Conservation (phyloP, 2,797 vertebrate species). For the Sebastes vulpes region DNA sequence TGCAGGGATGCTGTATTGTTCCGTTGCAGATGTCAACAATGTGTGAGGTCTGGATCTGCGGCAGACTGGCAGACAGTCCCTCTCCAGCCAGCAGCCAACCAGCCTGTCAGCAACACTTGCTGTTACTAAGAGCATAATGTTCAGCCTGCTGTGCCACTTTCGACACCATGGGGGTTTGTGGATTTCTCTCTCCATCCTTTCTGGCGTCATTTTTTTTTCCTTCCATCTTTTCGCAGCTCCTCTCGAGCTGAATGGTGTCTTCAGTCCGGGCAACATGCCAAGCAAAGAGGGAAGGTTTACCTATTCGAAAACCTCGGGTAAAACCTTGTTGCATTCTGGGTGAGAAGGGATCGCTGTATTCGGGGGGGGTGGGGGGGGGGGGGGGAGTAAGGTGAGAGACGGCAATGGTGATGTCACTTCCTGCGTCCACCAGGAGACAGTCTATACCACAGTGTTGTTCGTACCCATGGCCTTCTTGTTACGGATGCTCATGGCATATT, state of each 20-base stretch:
- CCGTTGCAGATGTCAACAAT: slow-evolving; percentile 77
- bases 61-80: slow-evolving; percentile 80
- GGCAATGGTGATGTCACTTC: slow-evolving; percentile 49
- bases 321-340: slow-evolving; percentile 65
- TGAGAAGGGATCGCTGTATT: slow-evolving; percentile 52
- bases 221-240: slow-evolving; percentile 56
- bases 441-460: slow-evolving; percentile 91
- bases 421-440: slow-evolving; percentile 56
- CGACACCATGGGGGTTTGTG: slow-evolving; percentile 62
- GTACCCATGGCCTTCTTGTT: slow-evolving; percentile 90
- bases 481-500: slow-evolving; percentile 96
- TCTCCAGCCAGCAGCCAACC: slow-evolving; percentile 83
- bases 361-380: background rate
- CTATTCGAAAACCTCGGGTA: slow-evolving; percentile 53
- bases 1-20: slow-evolving; percentile 71
- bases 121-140: slow-evolving; percentile 82
- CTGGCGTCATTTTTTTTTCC: slow-evolving; percentile 50
- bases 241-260: slow-evolving; percentile 63
- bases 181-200: slow-evolving; percentile 59
- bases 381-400: slow-evolving; percentile 19
- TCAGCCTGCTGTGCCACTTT: slow-evolving; percentile 78
- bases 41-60: slow-evolving; percentile 78
- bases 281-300: slow-evolving; percentile 74
- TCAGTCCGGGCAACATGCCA: slow-evolving; percentile 70
- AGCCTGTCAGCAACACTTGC: slow-evolving; percentile 83